A percentile compares a stretch with the other conserved stretches of the same genome.
Evolutionary conservation across 2,797 vertebrate genomes (phyloP).

Genomic region (Catostomus latipinnis): DNA sequence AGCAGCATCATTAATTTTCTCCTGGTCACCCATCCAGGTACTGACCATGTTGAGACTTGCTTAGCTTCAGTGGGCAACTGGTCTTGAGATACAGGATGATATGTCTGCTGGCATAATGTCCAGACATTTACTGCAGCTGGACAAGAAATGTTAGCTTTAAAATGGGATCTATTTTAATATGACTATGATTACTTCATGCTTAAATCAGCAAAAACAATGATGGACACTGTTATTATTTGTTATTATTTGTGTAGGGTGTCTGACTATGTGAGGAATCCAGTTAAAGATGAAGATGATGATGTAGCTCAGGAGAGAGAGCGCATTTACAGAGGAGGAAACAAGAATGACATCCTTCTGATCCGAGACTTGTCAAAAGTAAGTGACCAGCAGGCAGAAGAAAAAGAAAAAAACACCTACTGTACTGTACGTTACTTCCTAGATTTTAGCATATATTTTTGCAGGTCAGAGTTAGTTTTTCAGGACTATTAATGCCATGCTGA

Average conservation of each 20-base stretch:
- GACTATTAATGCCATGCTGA: not conserved
- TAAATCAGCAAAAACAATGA: not conserved
- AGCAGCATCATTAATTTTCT: too few species aligned
- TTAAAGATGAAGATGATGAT: constrained; percentile 85
- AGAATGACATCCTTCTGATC: constrained; percentile 87
- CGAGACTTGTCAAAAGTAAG: constrained; percentile 90
- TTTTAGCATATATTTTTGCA: not conserved
- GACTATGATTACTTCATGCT: not conserved
- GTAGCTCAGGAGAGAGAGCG: constrained; percentile 90
- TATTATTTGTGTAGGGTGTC: constrained; percentile 75
- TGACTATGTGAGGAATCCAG: constrained; percentile 61
- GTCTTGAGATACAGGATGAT: too few species aligned
- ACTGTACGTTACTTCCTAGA: constrained; percentile 37
- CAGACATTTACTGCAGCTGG: not conserved
- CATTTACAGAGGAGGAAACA: constrained; percentile 83
- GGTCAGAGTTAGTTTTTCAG: constrained; percentile 54
- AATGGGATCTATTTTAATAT: constrained; percentile 1
- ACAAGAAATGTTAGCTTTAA: not conserved
- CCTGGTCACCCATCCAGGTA: too few species aligned
- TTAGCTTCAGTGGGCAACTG: too few species aligned
- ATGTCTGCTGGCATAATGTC: not conserved
- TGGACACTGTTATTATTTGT: not conserved
- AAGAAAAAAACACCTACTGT: not conserved
- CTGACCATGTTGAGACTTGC: too few species aligned
- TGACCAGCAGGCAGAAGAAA: not conserved